Evolutionary conservation across 2,888 invertebrate species (phyloP), one percentile per base, ranked within the genome.

Genomic region (Athripsodes cinereus): DNA sequence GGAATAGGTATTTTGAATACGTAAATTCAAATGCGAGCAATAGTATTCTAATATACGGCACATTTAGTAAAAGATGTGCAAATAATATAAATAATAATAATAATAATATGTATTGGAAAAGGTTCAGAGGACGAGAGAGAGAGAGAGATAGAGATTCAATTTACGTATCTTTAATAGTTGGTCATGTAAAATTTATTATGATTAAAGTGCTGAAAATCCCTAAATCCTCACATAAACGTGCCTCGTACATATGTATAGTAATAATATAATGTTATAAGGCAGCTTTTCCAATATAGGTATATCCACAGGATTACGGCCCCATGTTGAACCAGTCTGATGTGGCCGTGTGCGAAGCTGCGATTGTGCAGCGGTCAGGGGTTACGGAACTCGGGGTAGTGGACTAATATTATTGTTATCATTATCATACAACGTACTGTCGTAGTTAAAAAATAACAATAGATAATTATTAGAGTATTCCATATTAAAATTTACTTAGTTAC

Each of bases 61-160:
- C n/a, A n/a, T n/a, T n/a, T n/a, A n/a, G n/a, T n/a, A n/a, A n/a
- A n/a, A n/a, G n/a, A n/a, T n/a, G n/a, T n/a, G n/a, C 11, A 8
- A 8, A 31, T 31, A 31, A 31, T 8, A 31, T 31, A 11, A 11
- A 11, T 31, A 8, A 8, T 31, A 31, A 31, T 31, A 31, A n/a
- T n/a, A n/a, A n/a, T n/a, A 10, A 40, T n/a, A 40, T 40, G 40
- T 40, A 40, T 40, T 40, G 40, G 40, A 40, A 40, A 40, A n/a
- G 13, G 16, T 40, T n/a, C 40, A 40, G 16, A n/a, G n/a, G n/a
- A n/a, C n/a, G n/a, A n/a, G n/a, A n/a, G n/a, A n/a, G n/a, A n/a
- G n/a, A n/a, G n/a, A n/a, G n/a, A n/a, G n/a, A n/a, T n/a, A n/a
- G 40, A 40, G 40, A 40, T 40, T 40, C 40, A 40, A 40, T 40